phyloP scores from a whole-genome alignment of 1,140 invertebrate genomes.

The Lamellibrachia luymesi region DNA sequence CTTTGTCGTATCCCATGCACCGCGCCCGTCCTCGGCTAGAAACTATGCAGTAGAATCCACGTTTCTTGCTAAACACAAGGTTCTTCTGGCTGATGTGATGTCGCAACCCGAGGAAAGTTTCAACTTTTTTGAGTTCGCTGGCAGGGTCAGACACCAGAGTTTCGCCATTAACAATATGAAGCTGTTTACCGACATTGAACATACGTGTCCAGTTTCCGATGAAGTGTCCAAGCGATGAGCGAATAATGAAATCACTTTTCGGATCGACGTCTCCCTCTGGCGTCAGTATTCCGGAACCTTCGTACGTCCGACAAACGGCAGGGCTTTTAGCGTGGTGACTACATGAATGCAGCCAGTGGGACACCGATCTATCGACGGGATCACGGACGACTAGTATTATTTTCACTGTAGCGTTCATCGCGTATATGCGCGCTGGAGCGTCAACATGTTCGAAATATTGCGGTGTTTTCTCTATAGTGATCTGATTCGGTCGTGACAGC shows the following conservation, averaged over 20 bases:
- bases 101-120: slow-evolving; percentile 49
- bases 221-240: slow-evolving; percentile 53
- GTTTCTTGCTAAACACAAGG: slow-evolving; percentile 54
- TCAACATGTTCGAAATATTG: slow-evolving; percentile 57
- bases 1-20: slow-evolving; percentile 56
- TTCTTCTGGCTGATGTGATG: slow-evolving; percentile 41
- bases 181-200: slow-evolving; percentile 44
- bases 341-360: slow-evolving; percentile 78
- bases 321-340: slow-evolving; percentile 27
- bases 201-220: slow-evolving; percentile 46
- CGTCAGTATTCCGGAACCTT: slow-evolving; percentile 41
- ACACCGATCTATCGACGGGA: slow-evolving; percentile 85
- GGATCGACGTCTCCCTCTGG: slow-evolving; percentile 39
- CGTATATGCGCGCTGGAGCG: slow-evolving; percentile 73
- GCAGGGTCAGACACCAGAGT: slow-evolving; percentile 46
- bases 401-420: slow-evolving; percentile 82
- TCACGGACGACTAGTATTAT: slow-evolving; percentile 89
- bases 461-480: slow-evolving; percentile 61
- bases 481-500: slow-evolving; percentile 42
- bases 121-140: slow-evolving; percentile 46
- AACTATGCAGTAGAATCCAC: slow-evolving; percentile 59
- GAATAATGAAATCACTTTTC: slow-evolving; percentile 64
- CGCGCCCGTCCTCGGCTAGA: slow-evolving; percentile 34
- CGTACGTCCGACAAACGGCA: slow-evolving; percentile 29
- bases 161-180: slow-evolving; percentile 53